Base-by-base conservation (phyloP, 2,797 vertebrate species). In the Neoniphon sammara region DNA sequence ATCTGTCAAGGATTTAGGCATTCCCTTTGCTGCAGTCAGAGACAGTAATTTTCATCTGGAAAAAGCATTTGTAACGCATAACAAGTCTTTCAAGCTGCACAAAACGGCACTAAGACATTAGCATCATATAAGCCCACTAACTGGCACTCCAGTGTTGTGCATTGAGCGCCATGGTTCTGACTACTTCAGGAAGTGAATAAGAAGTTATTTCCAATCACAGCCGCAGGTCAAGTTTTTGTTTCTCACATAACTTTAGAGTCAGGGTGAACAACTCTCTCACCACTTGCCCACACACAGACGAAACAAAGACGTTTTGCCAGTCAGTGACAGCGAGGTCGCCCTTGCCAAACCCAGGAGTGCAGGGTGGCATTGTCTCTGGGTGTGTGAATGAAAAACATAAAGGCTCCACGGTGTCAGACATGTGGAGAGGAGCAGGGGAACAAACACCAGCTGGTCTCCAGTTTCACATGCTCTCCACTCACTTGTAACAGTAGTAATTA, bases 401-500 rank as follows among this genome's bases (percentile, higher is more conserved):
- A 85, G 86, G 88, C 79, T 88, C 78, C 87, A 66, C 81, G 77
- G 80, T 91, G 91, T 89, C 85, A 82, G 91, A 88, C 92, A 92
- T 89, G 87, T 77, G 91, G 87, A 90, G 82, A 87, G 80, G 66
- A 87, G 78, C 86, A 82, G 87, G 87, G 86, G 86, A 88, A 89
- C 91, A 93, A 81, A 88, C 87, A 89, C 87, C 90, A 89, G 83
- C 92, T 91, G 87, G 71, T 86, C 87, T 90, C 81, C 85, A 91
- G 85, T 94, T 91, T 91, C 91, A 93, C 90, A 71, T 89, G 84
- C 88, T 87, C 90, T 77, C 83, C 83, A 49, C 78, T 89, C 77
- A 90, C 90, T 92, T 88, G 88, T 90, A 91, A 80, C 91, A 85
- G 87, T 93, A 90, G 91, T 92, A 91, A 44, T 95, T 92, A 92